These are phyloP conservation scores for Polyploca ridens DNA, from an alignment of 2,888 invertebrate species.

Conservation along the genomic window DNA sequence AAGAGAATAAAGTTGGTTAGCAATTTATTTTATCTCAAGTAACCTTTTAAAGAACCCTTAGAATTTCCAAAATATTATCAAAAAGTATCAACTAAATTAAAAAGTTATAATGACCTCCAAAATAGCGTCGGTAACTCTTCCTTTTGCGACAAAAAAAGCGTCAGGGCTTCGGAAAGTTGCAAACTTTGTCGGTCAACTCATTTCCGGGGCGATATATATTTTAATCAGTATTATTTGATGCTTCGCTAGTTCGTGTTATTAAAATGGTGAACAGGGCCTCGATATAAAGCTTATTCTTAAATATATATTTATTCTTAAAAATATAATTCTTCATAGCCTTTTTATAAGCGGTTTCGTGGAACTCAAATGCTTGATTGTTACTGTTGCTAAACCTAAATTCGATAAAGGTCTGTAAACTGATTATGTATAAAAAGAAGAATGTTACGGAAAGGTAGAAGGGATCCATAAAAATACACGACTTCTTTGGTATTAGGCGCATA, in stretches of 20 bases:
- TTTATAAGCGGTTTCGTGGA: too few species aligned
- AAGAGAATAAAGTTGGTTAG: neutral
- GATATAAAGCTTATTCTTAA: neutral
- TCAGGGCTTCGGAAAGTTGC: slow-evolving; percentile 3
- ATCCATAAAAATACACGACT: too few species aligned
- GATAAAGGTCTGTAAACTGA: too few species aligned
- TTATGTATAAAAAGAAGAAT: too few species aligned
- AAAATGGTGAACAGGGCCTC: too few species aligned
- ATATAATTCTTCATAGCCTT: too few species aligned
- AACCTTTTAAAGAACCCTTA: neutral
- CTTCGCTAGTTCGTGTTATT: neutral
- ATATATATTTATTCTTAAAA: neutral
- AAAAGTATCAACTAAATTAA: slow-evolving; percentile 9
- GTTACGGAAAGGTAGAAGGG: too few species aligned
- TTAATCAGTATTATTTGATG: neutral
- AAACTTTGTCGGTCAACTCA: slow-evolving; percentile 1
- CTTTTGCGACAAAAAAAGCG: neutral
- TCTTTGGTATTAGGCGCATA: too few species aligned
- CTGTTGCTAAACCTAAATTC: too few species aligned
- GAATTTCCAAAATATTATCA: neutral
- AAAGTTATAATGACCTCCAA: slow-evolving; percentile 11
- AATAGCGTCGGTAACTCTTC: slow-evolving; percentile 11
- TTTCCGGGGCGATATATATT: slow-evolving; percentile 2
- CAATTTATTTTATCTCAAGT: neutral
- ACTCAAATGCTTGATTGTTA: too few species aligned